Evolutionary conservation across 2,888 invertebrate species (phyloP).

Genomic region (Eristalis arbustorum): DNA sequence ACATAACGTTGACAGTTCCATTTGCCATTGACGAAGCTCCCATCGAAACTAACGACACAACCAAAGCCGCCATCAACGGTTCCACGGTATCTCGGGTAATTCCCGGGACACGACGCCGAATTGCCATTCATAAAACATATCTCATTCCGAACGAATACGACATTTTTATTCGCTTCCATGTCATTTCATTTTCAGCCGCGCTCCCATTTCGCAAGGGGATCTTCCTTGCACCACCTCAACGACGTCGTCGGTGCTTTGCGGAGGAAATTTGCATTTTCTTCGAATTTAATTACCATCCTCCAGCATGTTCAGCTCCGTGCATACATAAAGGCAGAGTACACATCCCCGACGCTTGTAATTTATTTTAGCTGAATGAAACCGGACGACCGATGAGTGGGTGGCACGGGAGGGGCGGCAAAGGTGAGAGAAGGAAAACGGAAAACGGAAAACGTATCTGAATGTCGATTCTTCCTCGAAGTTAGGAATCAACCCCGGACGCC

Average conservation of each 20-base stretch:
- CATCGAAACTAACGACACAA: not conserved
- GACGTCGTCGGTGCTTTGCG: not conserved
- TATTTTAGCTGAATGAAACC: slow-evolving; percentile 26
- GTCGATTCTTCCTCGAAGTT: slow-evolving; percentile 33
- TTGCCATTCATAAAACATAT: slow-evolving; percentile 49
- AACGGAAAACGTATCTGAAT: slow-evolving; percentile 23
- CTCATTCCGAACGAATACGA: slow-evolving; percentile 47
- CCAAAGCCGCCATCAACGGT: not conserved
- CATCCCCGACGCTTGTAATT: slow-evolving; percentile 32
- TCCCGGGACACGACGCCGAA: not conserved
- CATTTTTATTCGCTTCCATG: slow-evolving; percentile 49
- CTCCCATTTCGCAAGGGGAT: not conserved
- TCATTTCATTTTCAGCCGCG: slow-evolving; percentile 34
- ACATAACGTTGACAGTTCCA: not conserved
- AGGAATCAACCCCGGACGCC: not conserved
- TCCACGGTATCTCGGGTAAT: not conserved
- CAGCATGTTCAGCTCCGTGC: slow-evolving; percentile 6
- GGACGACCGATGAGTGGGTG: not conserved
- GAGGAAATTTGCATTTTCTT: slow-evolving; percentile 51
- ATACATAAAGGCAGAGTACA: slow-evolving; percentile 23
- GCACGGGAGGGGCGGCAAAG: too few species aligned
- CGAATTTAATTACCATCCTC: slow-evolving; percentile 54
- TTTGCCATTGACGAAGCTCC: not conserved
- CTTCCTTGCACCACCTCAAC: not conserved
- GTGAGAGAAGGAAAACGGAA: not conserved